Base-by-base conservation (phyloP, 2,797 vertebrate species). In the Limnodromus scolopaceus region DNA sequence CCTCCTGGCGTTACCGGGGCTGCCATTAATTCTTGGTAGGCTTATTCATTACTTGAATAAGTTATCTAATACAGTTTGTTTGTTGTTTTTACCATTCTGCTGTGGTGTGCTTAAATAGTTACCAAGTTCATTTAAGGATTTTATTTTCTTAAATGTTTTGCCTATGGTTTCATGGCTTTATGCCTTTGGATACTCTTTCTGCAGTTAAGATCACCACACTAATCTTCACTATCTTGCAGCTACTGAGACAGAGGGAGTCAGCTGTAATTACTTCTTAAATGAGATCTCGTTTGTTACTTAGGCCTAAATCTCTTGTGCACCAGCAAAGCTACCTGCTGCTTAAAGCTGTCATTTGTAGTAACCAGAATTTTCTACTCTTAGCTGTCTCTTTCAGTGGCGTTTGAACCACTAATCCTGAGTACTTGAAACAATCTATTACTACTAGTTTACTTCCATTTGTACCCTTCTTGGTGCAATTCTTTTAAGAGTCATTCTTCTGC, bases 241-340 rank as follows among this genome's bases (percentile, higher is more conserved):
- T 81, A 87, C 65, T 69, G 68, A 78, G 65, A 89, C 91, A 93
- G 65, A 94, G 51, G 41, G 76, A 96, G 64, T 82, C 74, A 88
- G 36, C 65, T 88, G 70, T 93, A 96, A 93, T 90, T 96, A 90
- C 76, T 88, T 92, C 87, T 95, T 95, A 92, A 95, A 95, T 76
- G 83, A 96, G 77, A 90, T 82, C 87, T 93, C 17, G 4, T 93
- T 95, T 95, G 39, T 86, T 88, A 90, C 69, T 96, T 95, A 95
- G 32, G 9, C 30, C 70, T 86, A 93, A 95, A 92, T 82, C 87
- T 95, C 79, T 69, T 66, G 82, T 16, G 7, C 66, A 76, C 28
- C 30, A 86, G 65, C 45, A 92, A 95, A 95, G 80, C 39, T 72
- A 91, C 55, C 76, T 74, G 69, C 66, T 84, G 51, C 72, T 88